phyloP scores from a whole-genome alignment of 2,888 invertebrate species.

The Matsumyia berberina region DNA sequence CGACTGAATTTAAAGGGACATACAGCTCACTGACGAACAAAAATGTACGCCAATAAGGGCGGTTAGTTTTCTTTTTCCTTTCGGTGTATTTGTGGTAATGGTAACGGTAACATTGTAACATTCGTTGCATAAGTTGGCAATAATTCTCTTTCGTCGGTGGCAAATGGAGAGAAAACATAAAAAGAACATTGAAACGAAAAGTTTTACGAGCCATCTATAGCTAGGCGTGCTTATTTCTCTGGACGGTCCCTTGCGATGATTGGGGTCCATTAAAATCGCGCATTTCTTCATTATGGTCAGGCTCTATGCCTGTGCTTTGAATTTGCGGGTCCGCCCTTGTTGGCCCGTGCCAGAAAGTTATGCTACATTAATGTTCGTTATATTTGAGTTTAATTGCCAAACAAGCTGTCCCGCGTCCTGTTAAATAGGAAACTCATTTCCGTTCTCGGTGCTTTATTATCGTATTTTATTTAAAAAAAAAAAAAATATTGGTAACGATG shows the following conservation, averaged over 20 bases:
- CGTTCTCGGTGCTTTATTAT: too few species aligned
- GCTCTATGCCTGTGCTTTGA: too few species aligned
- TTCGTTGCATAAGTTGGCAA: slow-evolving; percentile 40
- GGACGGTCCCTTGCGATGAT: background rate
- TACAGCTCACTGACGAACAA: background rate
- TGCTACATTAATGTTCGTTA: too few species aligned
- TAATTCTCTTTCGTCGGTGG: slow-evolving; percentile 25
- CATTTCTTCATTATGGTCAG: background rate
- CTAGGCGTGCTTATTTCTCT: slow-evolving; percentile 5
- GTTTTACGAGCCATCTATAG: slow-evolving; percentile 31
- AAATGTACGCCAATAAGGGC: slow-evolving; percentile 5
- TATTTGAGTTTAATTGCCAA: too few species aligned
- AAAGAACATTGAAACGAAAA: background rate
- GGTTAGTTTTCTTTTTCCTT: slow-evolving; percentile 15
- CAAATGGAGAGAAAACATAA: background rate
- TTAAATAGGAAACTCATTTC: too few species aligned
- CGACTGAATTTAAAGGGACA: slow-evolving; percentile 46
- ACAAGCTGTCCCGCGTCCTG: too few species aligned
- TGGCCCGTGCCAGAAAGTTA: too few species aligned
- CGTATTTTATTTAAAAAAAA: too few species aligned
- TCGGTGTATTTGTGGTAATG: slow-evolving; percentile 14
- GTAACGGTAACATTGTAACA: slow-evolving; percentile 43
- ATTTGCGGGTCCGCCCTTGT: too few species aligned
- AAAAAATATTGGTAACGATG: too few species aligned
- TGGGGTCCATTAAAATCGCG: slow-evolving; percentile 4